These are phyloP conservation scores for Eospalax fontanierii DNA, from an alignment of 2,797 vertebrate species.

Conservation along the genomic window DNA sequence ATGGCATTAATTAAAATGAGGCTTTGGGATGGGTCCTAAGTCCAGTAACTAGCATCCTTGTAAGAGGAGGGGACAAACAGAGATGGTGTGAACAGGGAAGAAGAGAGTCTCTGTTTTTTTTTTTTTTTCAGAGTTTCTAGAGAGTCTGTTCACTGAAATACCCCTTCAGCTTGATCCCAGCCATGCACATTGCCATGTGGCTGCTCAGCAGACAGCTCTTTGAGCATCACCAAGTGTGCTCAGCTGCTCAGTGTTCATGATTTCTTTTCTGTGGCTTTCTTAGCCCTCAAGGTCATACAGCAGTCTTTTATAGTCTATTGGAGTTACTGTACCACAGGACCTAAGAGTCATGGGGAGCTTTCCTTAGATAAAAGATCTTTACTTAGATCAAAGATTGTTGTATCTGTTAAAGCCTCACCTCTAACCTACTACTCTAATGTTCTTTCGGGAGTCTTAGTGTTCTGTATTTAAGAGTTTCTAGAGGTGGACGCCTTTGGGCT, in stretches of 20 bases:
- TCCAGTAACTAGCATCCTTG: not conserved
- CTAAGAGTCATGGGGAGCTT: not conserved
- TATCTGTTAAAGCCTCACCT: conserved; percentile 48
- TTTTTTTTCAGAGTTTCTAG: conserved; percentile 15
- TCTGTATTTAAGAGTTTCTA: conserved; percentile 56
- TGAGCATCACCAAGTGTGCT: not conserved
- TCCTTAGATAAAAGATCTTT: conserved; percentile 39
- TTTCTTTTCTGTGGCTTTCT: conserved; percentile 58
- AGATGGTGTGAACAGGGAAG: not conserved
- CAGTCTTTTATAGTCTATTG: not conserved
- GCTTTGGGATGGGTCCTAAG: not conserved
- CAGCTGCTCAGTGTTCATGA: not conserved
- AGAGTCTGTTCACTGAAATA: conserved; percentile 37
- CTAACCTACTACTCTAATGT: not conserved
- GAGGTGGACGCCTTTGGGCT: not conserved
- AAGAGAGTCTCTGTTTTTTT: not conserved
- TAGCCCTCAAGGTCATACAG: conserved; percentile 11
- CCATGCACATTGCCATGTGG: not conserved
- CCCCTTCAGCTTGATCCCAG: not conserved
- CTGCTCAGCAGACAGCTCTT: conserved; percentile 9
- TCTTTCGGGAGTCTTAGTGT: conserved; percentile 4
- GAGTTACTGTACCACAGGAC: not conserved
- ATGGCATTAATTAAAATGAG: not conserved
- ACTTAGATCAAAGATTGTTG: not conserved
- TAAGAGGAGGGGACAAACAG: not conserved